Conservation (phyloP, 92 coral and sea anemone species). For the Bergia sp. region DNA sequence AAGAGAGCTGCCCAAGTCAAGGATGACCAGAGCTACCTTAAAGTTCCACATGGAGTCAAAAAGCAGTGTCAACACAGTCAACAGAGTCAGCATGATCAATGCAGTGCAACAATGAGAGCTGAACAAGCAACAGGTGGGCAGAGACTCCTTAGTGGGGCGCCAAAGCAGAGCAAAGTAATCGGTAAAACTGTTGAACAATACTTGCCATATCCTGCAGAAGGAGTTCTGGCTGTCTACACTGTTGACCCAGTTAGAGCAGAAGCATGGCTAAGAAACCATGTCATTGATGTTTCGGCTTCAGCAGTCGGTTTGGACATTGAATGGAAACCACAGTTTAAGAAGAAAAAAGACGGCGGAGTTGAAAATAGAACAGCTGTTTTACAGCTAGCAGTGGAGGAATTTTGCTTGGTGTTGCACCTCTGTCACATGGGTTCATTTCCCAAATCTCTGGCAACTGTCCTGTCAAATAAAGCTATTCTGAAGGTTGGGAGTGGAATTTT, state of each 20-base stretch:
- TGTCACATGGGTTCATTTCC: conserved; percentile 65
- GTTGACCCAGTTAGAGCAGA: conserved; percentile 76
- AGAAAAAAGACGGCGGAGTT: conserved; percentile 84
- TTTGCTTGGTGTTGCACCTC: conserved; percentile 75
- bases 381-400: conserved; percentile 74
- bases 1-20: neutral
- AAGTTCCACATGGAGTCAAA: neutral
- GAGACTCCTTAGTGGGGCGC: neutral
- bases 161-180: conserved; percentile 1
- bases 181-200: neutral
- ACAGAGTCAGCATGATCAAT: neutral
- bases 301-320: conserved; percentile 92
- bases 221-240: conserved; percentile 80
- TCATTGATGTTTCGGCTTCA: conserved; percentile 54
- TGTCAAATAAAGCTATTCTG: conserved; percentile 53
- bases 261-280: conserved; percentile 86
- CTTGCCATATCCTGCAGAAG: conserved; percentile 81
- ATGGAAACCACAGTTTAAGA: conserved; percentile 94
- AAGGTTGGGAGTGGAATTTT: conserved; percentile 87
- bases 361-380: conserved; percentile 87
- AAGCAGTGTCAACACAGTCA: neutral
- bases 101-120: neutral
- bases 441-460: conserved; percentile 50
- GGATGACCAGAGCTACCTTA: neutral
- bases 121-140: neutral